Base-by-base conservation (phyloP, 2,888 invertebrate species). In the Lithophane socia region DNA sequence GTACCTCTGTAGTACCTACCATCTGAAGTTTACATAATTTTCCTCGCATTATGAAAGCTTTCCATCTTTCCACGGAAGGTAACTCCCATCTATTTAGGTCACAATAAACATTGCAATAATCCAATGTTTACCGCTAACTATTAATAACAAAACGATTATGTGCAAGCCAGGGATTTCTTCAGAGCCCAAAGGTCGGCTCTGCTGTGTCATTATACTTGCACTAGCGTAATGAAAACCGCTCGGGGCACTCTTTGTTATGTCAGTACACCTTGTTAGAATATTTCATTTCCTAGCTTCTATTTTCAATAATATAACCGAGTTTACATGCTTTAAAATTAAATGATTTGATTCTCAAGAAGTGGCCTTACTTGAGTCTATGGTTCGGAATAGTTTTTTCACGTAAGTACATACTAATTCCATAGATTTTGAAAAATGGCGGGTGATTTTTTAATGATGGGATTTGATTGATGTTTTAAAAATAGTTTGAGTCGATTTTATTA, bases 181-280 rank as follows among this genome's bases (percentile, higher is more conserved):
- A 76, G 64, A 82, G 89, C 80, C 77, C 83, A 91, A 87, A 91
- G 92, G 92, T 92, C 91, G 86, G 12, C 49, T 47, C 58, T 61
- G 80, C 82, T 80, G 80, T 90, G 91, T 91, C 87, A 91, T 90
- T 91, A 89, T 83, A 79, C 73, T 69, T 70, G 75, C 78, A 76
- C 80, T 64, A 77, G 71, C 65, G 87, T 89, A 92, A 92, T 91
- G 90, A 86, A 91, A 89, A 85, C 82, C 75, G 88, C 92, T 88
- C 75, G 78, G 49, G 86, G 93, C 89, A 77, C 85, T 87, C 91
- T 92, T 92, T 92, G 92, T 92, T 90, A 80, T 86, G 83, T 80
- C 79, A 85, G 83, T 83, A 81, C 84, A 82, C 81, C 89, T 90
- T 82, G 89, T 91, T 89, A 90, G 85, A 83, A 88, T 90, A 91